phyloP scores from a whole-genome alignment of 1,140 invertebrate species.

The Choristoneura fumiferana region DNA sequence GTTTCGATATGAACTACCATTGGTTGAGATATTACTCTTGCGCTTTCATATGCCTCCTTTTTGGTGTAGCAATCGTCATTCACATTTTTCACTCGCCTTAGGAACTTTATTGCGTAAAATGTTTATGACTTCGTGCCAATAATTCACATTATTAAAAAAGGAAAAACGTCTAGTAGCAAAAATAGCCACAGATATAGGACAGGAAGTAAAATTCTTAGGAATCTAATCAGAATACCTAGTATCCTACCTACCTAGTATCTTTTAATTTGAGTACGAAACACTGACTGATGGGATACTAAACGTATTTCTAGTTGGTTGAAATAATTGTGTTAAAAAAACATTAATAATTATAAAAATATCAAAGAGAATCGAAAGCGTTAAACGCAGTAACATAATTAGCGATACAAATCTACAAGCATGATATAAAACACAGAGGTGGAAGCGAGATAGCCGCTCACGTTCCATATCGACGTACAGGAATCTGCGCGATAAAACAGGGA shows the following conservation, averaged over 20 bases:
- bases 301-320: no score
- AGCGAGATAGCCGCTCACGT: slow-evolving; percentile 32
- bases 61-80: not conserved
- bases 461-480: slow-evolving; percentile 67
- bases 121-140: no score
- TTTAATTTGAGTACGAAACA: no score
- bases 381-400: slow-evolving; percentile 16
- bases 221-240: no score
- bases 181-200: no score
- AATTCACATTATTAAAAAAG: no score
- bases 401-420: slow-evolving; percentile 34
- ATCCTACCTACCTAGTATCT: no score
- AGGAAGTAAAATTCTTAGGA: no score
- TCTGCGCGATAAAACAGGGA: slow-evolving; percentile 67
- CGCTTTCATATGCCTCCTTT: slow-evolving; percentile 1
- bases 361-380: not conserved
- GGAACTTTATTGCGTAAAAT: slow-evolving; percentile 1
- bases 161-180: no score
- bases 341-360: not conserved
- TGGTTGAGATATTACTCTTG: not conserved
- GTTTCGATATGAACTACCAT: slow-evolving; percentile 6
- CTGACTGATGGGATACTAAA: no score
- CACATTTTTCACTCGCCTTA: not conserved
- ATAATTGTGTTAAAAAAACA: no score
- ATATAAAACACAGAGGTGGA: slow-evolving; percentile 22